Base-by-base conservation (phyloP, 2,797 vertebrate genomes). In the Notamacropus eugenii region DNA sequence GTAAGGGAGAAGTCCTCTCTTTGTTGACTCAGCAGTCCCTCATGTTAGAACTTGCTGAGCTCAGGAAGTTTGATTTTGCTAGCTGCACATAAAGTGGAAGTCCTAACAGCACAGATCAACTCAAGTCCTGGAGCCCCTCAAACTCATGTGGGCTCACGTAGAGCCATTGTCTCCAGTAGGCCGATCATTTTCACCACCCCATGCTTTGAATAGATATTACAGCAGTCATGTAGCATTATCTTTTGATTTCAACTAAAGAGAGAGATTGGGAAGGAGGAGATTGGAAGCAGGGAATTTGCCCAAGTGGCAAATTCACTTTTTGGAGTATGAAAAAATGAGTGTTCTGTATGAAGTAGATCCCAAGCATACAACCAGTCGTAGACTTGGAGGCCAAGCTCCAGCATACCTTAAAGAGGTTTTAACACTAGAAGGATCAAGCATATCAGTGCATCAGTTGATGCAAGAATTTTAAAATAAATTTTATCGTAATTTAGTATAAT, bases 1-100 rank as follows among this genome's bases (percentile, higher is more conserved):
- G 22, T 87, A 87, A 87, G 74, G 74, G 74, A 87, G 74, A 87
- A 87, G 74, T 87, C 74, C 40, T 87, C 74, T 87, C 46, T 93
- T 34, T 54, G 57, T 34, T 55, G 59, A 62, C 87, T 59, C 40
- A 1, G 82, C 52, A 28, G 50, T 29, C 67, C 57, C 2, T 10
- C 6, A 31, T 55, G 13, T 87, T 31, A 58, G 82, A 67, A 31
- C 40, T 57, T 5, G 50, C 46, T 12, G 28, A 34, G 0, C 94
- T 67, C 67, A n/a, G n/a, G 62, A 50, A 55, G 16, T 57, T 6
- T 0, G 54, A n/a, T 28, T 91, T 40, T 87, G 31, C 46, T 31
- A 74, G 14, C 58, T 40, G 28, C 40, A 22, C 14, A 54, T 1
- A 3, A 19, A 0, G 0, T 40, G 90, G 22, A 40, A 34, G 58